Evolutionary conservation across 2,113 vertebrate genomes (phyloP), one percentile per base, ranked within the genome.

Genomic region (Halichoeres trimaculatus): DNA sequence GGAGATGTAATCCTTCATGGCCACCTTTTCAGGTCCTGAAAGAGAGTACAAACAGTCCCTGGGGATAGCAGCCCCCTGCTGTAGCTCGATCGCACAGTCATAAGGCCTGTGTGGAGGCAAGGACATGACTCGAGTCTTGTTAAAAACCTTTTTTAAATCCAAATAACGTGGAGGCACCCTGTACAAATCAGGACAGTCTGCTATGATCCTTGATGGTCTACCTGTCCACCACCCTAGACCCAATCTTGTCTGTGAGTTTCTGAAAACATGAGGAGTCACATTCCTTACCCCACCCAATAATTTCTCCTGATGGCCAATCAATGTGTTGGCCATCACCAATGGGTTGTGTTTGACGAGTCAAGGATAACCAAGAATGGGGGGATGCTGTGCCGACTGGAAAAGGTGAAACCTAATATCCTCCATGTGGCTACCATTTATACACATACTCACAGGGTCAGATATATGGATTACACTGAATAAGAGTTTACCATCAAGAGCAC

Each of bases 221-320:
- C n/a, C n/a, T n/a, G n/a, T n/a, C n/a, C n/a, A n/a, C n/a, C n/a
- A n/a, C n/a, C n/a, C n/a, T n/a, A n/a, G n/a, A n/a, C n/a, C n/a
- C 2, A 8, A 2, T 3, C 14, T 17, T 3, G 1, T 17, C 4
- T 2, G 3, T 3, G 4, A 11, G 4, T 11, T 3, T 4, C 3
- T 2, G 17, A 45, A 3, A 45, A 13, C n/a, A 1, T 4, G 4
- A 4, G 1, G 4, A 3, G 10, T n/a, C n/a, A n/a, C 47, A 50
- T 8, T 22, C 9, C 11, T 20, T 10, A 6, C 47, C 19, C 47
- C 47, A 50, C 1, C 1, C 6, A 20, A 22, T 8, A 1, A 50
- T 9, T 5, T 4, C 8, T 1, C 47, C 47, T 2, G 19, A 2
- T 1, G 1, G 1, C 47, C 47, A 50, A 10, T 50, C 47, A 20